Evolutionary conservation across 2,888 invertebrate genomes (phyloP).

Genomic region (Cheilosia vernalis): DNA sequence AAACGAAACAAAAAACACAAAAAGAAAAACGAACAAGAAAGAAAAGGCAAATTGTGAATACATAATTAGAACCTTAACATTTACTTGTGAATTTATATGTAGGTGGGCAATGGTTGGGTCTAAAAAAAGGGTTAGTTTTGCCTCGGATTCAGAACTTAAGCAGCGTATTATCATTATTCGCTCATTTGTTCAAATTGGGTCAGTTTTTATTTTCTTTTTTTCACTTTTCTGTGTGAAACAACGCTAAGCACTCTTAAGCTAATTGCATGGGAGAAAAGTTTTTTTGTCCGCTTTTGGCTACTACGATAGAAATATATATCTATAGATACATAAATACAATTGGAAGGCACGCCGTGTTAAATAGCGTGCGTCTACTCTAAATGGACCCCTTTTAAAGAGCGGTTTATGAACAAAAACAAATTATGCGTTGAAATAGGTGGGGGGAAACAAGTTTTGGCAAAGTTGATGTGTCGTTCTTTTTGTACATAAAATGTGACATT

Average conservation of each 20-base stretch:
- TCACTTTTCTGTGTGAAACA: constrained; percentile 45
- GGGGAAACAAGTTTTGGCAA: constrained; percentile 9
- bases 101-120: constrained; percentile 8
- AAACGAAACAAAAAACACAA: constrained; percentile 14
- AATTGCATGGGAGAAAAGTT: constrained; percentile 53
- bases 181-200: constrained; percentile 69
- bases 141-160: constrained; percentile 61
- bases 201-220: constrained; percentile 50
- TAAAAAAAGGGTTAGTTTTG: constrained; percentile 48
- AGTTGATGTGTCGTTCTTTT: neutral
- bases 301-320: neutral
- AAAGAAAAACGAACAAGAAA: constrained; percentile 3
- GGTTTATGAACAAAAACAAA: constrained; percentile 48
- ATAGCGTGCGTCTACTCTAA: constrained; percentile 63
- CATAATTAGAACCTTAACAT: constrained; percentile 71
- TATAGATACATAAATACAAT: constrained; percentile 17
- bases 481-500: neutral
- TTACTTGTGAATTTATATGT: constrained; percentile 44
- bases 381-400: constrained; percentile 47
- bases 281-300: constrained; percentile 19
- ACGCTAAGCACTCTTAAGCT: constrained; percentile 65
- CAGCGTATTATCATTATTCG: constrained; percentile 69
- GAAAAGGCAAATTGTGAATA: constrained; percentile 69
- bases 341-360: constrained; percentile 36
- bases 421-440: constrained; percentile 18